Conservation (phyloP, 1,140 invertebrate species). For the Nasonia giraulti region DNA sequence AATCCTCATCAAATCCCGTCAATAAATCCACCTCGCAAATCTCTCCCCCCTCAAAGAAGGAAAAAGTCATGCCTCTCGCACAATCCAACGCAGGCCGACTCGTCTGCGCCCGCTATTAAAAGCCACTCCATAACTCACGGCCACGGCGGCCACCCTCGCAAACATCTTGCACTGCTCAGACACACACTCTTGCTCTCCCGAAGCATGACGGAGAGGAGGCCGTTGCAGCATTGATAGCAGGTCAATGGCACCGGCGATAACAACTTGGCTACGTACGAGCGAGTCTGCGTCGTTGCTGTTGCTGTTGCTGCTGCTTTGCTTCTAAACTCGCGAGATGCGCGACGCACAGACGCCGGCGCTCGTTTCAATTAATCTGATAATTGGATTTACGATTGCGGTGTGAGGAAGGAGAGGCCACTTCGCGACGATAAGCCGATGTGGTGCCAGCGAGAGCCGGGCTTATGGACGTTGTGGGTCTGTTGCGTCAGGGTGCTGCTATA, state of each 20-base stretch:
- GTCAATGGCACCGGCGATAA: slow-evolving; percentile 47
- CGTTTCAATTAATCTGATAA: slow-evolving; percentile 39
- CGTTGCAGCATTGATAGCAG: slow-evolving; percentile 32
- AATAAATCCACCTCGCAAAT: slow-evolving; percentile 11
- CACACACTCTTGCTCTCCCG: neutral
- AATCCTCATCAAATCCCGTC: neutral
- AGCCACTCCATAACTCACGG: slow-evolving; percentile 17
- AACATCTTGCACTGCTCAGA: neutral
- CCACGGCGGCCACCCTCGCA: neutral
- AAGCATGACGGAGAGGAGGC: slow-evolving; percentile 33
- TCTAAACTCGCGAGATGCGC: neutral
- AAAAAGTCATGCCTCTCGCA: neutral
- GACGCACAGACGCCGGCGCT: neutral
- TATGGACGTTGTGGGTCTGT: neutral
- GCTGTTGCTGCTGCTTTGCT: too few relatives aligned
- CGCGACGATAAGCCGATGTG: neutral
- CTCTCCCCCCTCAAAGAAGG: neutral
- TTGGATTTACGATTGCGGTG: slow-evolving; percentile 33
- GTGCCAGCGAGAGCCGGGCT: neutral
- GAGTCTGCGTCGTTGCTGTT: too few relatives aligned
- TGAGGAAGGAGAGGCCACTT: neutral
- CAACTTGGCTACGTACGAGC: neutral
- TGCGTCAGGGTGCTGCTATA: neutral
- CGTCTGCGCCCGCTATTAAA: slow-evolving; percentile 14
- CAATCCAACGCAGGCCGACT: neutral